These are phyloP conservation scores for Antrozous pallidus DNA, from an alignment of 2,797 vertebrate genomes.

Conservation along the genomic window DNA sequence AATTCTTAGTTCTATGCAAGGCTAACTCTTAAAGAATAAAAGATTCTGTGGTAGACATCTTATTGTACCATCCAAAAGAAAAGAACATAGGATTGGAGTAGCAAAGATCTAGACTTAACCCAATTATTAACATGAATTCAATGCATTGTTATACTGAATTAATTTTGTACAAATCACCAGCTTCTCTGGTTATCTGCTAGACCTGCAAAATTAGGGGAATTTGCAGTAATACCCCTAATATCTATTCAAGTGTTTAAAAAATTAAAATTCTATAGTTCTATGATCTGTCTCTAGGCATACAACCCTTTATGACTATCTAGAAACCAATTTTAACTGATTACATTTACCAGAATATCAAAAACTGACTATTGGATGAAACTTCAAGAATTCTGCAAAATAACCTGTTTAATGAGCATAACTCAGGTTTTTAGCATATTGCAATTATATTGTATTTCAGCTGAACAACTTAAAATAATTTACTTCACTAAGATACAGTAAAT, in stretches of 20 bases:
- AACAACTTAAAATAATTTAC: slow-evolving; percentile 20
- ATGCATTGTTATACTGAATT: background rate
- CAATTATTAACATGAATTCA: background rate
- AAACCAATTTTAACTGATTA: background rate
- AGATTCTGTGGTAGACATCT: background rate
- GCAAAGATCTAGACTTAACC: background rate
- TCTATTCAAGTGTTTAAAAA: background rate
- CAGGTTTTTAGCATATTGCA: background rate
- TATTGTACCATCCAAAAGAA: background rate
- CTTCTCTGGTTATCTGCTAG: background rate
- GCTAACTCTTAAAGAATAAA: slow-evolving; percentile 32
- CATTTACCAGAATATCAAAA: background rate
- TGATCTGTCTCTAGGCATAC: background rate
- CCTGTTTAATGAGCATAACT: background rate
- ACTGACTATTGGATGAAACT: slow-evolving; percentile 2
- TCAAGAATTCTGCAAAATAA: slow-evolving; percentile 30
- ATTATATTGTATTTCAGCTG: slow-evolving; percentile 3
- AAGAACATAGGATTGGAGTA: background rate
- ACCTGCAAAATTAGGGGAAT: background rate
- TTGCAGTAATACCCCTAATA: background rate
- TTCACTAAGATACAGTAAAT: slow-evolving; percentile 46
- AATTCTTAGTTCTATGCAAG: background rate
- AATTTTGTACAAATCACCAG: background rate
- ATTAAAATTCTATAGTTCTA: background rate
- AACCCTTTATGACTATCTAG: background rate